Evolutionary conservation across 2,888 invertebrate species (phyloP), one percentile per base, ranked within the genome.

Genomic region (Lamellibrachia columna): DNA sequence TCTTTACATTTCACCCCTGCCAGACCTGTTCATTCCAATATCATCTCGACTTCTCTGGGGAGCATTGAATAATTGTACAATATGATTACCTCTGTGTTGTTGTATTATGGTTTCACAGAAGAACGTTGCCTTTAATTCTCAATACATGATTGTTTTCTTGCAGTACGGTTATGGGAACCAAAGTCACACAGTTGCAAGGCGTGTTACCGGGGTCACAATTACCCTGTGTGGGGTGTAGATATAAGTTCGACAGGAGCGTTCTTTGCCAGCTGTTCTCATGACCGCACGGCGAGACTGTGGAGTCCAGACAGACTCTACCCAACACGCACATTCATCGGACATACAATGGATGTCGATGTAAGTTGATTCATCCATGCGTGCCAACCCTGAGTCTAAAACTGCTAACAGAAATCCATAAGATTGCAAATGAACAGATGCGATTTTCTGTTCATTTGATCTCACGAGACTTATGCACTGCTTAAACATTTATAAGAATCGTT

Each of bases 171-270:
- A 92, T 99, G 99, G 99, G 99, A 99, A 90, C 97, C 99, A 92
- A 98, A 98, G 95, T 98, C 98, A 58, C 99, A 99, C 98, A 98
- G 98, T 0, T 99, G 99, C 96, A 97, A 99, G 90, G 99, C 98
- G 7, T 98, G 98, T 93, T 99, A 98, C 94, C 97, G 98, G 95
- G 99, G 99, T 58, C 99, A 99, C 96, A 98, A 98, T 95, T 98
- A 98, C 95, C 98, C 99, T 1, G 98, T 99, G 94, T 99, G 99
- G 98, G 98, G 98, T 96, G 97, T 99, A 96, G 98, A 98, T 95
- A 94, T 96, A 91, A 96, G 99, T 15, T 98, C 98, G 0, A 98
- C 99, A 95, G 99, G 99, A 0, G 98, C 99, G 96, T 99, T 99
- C 95, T 97, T 98, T 95, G 98, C 97, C 6, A 98, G 98, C 1